Evolutionary conservation across 2,888 invertebrate genomes (phyloP).

Genomic region (Ennomos fuscantarius): DNA sequence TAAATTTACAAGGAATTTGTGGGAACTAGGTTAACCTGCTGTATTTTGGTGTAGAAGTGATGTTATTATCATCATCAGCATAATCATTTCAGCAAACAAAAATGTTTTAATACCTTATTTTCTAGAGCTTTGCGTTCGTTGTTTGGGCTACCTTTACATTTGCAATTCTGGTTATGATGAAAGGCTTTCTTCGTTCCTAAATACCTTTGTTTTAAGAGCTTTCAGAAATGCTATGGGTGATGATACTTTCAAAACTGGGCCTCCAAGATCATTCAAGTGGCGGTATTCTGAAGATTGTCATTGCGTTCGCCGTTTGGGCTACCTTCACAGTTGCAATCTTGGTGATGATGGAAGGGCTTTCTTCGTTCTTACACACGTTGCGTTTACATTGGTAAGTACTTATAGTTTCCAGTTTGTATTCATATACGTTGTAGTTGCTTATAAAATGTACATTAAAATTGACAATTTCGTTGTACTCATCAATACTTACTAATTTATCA

Average conservation of each 20-base stretch:
- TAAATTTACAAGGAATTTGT: no score
- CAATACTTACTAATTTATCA: no score
- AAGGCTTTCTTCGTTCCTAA: conserved; percentile 94
- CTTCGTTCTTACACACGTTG: conserved; percentile 95
- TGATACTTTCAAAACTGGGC: conserved; percentile 86
- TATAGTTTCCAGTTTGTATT: no score
- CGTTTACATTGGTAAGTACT: conserved; percentile 92
- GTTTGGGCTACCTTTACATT: conserved; percentile 92
- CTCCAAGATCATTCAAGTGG: conserved; percentile 47
- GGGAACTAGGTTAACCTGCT: no score
- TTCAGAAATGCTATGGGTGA: conserved; percentile 91
- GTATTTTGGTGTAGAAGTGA: no score
- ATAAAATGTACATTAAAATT: no score
- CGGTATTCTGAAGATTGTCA: conserved; percentile 81
- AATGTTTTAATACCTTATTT: no score
- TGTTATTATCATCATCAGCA: no score
- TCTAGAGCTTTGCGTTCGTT: conserved; percentile 89
- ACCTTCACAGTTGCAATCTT: conserved; percentile 91
- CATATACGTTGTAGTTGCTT: no score
- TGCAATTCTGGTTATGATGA: conserved; percentile 93
- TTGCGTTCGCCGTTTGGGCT: conserved; percentile 91
- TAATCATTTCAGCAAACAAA: no score
- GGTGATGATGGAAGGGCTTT: conserved; percentile 95
- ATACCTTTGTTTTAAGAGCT: conserved; percentile 83
- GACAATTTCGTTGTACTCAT: no score